These are phyloP conservation scores for Limanda limanda DNA, from an alignment of 2,113 vertebrate species.

Conservation along the genomic window DNA sequence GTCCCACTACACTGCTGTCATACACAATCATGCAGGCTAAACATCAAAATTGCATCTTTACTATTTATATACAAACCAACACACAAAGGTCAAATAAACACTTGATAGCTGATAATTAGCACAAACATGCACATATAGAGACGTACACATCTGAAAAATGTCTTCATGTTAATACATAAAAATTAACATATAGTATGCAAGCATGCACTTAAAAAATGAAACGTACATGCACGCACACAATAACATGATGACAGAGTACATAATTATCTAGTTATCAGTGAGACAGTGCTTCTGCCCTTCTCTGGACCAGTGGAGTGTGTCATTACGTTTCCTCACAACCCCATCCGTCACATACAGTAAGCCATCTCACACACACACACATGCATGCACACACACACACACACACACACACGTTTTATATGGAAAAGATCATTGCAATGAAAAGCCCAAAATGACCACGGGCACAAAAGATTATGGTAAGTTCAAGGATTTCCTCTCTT, in stretches of 20 bases:
- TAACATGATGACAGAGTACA: slow-evolving; percentile 75
- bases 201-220: slow-evolving; percentile 47
- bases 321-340: slow-evolving; percentile 74
- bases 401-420: slow-evolving; percentile 8
- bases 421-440: slow-evolving; percentile 23
- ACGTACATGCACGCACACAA: slow-evolving; percentile 58
- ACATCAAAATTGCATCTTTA: neutral
- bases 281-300: slow-evolving; percentile 66
- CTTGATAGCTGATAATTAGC: slow-evolving; percentile 33
- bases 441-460: slow-evolving; percentile 25
- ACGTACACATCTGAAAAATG: slow-evolving; percentile 9
- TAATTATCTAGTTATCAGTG: slow-evolving; percentile 79
- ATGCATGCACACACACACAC: neutral
- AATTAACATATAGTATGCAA: slow-evolving; percentile 28
- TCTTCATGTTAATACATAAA: slow-evolving; percentile 10
- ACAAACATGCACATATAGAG: slow-evolving; percentile 13
- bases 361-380: slow-evolving; percentile 1
- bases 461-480: slow-evolving; percentile 26
- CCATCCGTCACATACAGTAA: slow-evolving; percentile 63
- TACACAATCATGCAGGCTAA: slow-evolving; percentile 51
- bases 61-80: neutral
- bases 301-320: slow-evolving; percentile 77
- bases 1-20: slow-evolving; percentile 67
- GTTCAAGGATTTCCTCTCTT: slow-evolving; percentile 15
- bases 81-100: slow-evolving; percentile 2